Percentiles rank a stretch among this genome's conserved stretches.
Conservation (phyloP, 2,888 invertebrate species). For the Drosophila nigricruria region DNA sequence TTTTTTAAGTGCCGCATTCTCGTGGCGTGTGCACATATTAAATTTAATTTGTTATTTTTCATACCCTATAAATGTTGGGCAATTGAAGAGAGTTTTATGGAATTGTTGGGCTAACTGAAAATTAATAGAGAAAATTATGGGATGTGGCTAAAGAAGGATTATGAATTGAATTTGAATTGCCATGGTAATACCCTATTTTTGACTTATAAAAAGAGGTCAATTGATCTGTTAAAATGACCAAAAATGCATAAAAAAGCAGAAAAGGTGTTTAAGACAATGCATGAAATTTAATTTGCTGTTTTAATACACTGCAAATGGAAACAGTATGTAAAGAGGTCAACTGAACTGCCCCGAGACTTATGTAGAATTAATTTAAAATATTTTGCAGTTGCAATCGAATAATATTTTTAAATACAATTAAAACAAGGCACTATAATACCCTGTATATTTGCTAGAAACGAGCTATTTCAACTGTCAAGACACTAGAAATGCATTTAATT, state of each 20-base stretch:
- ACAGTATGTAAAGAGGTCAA: too few species aligned
- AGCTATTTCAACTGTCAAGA: too few species aligned
- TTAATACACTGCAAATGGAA: too few species aligned
- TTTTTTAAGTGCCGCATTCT: constrained; percentile 19
- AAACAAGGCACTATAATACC: not conserved
- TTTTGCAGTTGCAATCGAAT: not conserved
- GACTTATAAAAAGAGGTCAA: too few species aligned
- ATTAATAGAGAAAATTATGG: not conserved
- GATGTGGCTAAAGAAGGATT: not conserved
- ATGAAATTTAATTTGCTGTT: too few species aligned
- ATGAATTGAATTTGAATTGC: not conserved
- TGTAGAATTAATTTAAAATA: too few species aligned
- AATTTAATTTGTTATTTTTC: constrained; percentile 37
- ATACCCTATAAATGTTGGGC: constrained; percentile 5
- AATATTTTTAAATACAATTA: not conserved
- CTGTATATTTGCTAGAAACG: not conserved
- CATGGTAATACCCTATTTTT: not conserved
- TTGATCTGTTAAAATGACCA: too few species aligned
- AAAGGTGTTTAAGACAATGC: too few species aligned
- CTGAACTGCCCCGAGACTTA: too few species aligned
- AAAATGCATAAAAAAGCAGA: too few species aligned
- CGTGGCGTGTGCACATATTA: constrained; percentile 19
- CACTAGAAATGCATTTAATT: too few species aligned
- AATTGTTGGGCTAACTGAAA: not conserved
- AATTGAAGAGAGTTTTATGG: not conserved